A percentile compares a stretch with the other conserved stretches of the same genome.
These are phyloP conservation scores for Oligia fasciuncula DNA, from an alignment of 2,888 invertebrate genomes.

Conservation along the genomic window DNA sequence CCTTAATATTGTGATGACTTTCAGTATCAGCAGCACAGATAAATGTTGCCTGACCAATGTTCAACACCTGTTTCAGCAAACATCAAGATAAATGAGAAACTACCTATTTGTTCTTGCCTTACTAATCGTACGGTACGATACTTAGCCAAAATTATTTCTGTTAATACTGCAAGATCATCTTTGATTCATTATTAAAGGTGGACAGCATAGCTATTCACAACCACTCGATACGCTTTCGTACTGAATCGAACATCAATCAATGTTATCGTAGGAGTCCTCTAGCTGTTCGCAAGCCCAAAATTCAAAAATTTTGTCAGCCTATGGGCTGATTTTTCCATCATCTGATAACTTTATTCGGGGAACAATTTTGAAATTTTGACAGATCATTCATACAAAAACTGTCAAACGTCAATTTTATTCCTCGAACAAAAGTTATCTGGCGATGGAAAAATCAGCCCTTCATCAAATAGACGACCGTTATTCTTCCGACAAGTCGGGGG, in stretches of 20 bases:
- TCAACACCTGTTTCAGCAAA: conserved; percentile 19
- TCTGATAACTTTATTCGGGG: too few relatives aligned
- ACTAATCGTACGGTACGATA: conserved; percentile 10
- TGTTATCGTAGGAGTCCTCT: not conserved
- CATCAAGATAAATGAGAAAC: conserved; percentile 23
- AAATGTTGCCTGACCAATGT: conserved; percentile 11
- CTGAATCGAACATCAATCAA: not conserved
- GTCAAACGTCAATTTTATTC: too few relatives aligned
- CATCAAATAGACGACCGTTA: not conserved
- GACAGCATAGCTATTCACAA: not conserved
- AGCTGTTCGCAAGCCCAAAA: not conserved
- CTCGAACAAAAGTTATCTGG: too few relatives aligned
- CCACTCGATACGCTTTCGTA: not conserved
- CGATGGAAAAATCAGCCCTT: too few relatives aligned
- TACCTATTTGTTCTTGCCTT: conserved; percentile 3
- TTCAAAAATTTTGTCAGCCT: not conserved
- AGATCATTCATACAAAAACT: too few relatives aligned
- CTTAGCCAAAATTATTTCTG: not conserved
- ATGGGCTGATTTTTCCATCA: not conserved
- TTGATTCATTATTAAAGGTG: conserved; percentile 19
- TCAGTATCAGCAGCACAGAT: conserved; percentile 19
- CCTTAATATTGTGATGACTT: not conserved
- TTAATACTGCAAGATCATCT: not conserved
- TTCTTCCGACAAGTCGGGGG: not conserved
- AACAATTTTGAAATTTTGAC: too few relatives aligned